Evolutionary conservation across 2,888 invertebrate genomes (phyloP).

Genomic region (Euspilapteryx auroguttella): DNA sequence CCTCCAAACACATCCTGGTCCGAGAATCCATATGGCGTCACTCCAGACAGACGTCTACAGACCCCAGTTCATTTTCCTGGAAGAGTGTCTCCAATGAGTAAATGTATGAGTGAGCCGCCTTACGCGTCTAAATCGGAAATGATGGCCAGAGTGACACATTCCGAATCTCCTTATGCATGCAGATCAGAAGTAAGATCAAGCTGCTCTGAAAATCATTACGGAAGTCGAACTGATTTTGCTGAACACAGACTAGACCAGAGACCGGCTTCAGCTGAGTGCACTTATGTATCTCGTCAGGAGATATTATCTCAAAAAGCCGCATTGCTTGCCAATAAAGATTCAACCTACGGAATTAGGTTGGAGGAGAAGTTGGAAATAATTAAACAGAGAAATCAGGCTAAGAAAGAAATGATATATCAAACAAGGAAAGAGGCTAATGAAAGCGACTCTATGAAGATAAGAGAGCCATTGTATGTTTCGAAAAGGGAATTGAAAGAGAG

Average conservation of each 20-base stretch:
- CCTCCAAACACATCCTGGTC: conserved; percentile 46
- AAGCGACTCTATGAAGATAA: conserved; percentile 38
- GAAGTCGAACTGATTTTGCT: conserved; percentile 23
- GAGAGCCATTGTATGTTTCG: conserved; percentile 52
- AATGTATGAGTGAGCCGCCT: conserved; percentile 53
- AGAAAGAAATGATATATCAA: conserved; percentile 55
- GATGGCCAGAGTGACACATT: conserved; percentile 35
- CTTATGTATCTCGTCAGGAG: conserved; percentile 53
- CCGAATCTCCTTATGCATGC: conserved; percentile 38
- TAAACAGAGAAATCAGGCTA: conserved; percentile 54
- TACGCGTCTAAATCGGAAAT: conserved; percentile 46
- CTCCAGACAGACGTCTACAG: conserved; percentile 41
- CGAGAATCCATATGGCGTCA: conserved; percentile 37
- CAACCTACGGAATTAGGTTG: conserved; percentile 28
- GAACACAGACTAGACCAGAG: conserved; percentile 29
- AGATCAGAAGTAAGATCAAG: conserved; percentile 43
- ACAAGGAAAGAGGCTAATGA: conserved; percentile 50
- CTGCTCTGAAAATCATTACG: conserved; percentile 40
- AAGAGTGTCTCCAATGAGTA: conserved; percentile 39
- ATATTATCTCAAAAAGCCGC: conserved; percentile 54
- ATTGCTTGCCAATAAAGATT: conserved; percentile 42
- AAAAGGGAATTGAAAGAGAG: conserved; percentile 53
- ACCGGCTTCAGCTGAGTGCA: conserved; percentile 47
- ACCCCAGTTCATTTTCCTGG: conserved; percentile 40
- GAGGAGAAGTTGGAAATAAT: conserved; percentile 56